Conservation (phyloP, 2,113 vertebrate species). For the Cheirogaleus medius region DNA sequence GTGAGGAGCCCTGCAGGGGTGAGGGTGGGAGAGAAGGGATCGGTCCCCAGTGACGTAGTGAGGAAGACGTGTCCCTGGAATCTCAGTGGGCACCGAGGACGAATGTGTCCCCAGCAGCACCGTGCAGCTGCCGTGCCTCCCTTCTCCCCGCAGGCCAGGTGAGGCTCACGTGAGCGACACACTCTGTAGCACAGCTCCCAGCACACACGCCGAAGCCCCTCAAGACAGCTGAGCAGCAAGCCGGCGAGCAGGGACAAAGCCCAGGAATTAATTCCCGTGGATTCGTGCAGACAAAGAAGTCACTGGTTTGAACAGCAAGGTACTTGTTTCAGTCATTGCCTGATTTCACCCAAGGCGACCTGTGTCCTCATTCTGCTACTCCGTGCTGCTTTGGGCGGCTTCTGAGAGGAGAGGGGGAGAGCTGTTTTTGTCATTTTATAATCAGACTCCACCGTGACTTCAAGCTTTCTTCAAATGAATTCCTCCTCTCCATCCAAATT, state of each 20-base stretch:
- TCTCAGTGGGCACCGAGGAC: background rate
- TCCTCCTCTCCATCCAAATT: background rate
- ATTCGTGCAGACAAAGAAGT: background rate
- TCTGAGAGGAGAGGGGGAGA: background rate
- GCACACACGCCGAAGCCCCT: background rate
- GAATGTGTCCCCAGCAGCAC: background rate
- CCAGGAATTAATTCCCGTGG: background rate
- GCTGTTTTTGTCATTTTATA: background rate
- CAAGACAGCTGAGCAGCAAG: background rate
- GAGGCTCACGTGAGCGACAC: background rate
- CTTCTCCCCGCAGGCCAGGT: too few species aligned
- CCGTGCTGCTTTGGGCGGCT: accelerated
- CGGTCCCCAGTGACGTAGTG: too few species aligned
- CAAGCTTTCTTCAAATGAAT: background rate
- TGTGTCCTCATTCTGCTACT: background rate
- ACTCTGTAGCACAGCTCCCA: background rate
- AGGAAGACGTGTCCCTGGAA: background rate
- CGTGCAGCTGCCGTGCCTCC: background rate
- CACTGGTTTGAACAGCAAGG: background rate
- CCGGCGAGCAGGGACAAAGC: too few species aligned
- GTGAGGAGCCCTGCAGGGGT: background rate
- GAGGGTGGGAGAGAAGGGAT: background rate
- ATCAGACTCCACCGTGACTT: background rate
- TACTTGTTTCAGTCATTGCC: background rate
- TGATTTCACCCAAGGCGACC: background rate